Base-by-base conservation (phyloP, 2,113 vertebrate genomes). In the Zosterops pallidus region DNA sequence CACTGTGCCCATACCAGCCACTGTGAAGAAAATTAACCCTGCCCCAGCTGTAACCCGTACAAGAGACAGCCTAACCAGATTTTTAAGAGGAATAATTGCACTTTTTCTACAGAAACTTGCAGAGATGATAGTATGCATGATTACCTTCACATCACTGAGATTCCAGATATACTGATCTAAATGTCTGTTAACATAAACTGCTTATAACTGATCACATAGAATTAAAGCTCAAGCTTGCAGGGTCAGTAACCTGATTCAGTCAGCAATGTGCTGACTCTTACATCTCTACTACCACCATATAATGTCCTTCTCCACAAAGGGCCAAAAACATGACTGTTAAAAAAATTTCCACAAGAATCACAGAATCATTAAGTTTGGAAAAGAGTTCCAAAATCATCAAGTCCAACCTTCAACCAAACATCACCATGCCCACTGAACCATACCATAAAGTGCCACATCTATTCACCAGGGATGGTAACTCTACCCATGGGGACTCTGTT, bases 91-190 rank as follows among this genome's bases (percentile, higher is more conserved):
- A 55, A 11, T 14, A 64, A 63, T 35, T 42, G 1, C 10, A 42
- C 2, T 52, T 79, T 65, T 91, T 55, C 56, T 70, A 15, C 24
- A 52, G 52, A 84, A 81, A 9, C 7, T 50, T 87, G 41, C 22
- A 65, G 37, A 69, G 17, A 17, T 53, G 3, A 46, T 50, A 46
- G 2, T 0, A 1, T n/a, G 9, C 0, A 1, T 42, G 33, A 49
- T 24, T 39, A 42, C 23, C 71, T 25, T 21, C 15, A 23, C n/a
- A 64, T 11, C 41, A 70, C 25, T 44, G 41, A 78, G 29, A 29
- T 14, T 59, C 33, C 5, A 52, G 11, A 21, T 11, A 28, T 5
- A 64, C 8, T 4, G 11, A 47, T 31, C 19, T 55, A 35, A 70
- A 37, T 57, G 4, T 23, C 41, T 79, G 13, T 57, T 83, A 52